Conservation (phyloP, 2,113 vertebrate species). For the Phylloscopus trochilus region DNA sequence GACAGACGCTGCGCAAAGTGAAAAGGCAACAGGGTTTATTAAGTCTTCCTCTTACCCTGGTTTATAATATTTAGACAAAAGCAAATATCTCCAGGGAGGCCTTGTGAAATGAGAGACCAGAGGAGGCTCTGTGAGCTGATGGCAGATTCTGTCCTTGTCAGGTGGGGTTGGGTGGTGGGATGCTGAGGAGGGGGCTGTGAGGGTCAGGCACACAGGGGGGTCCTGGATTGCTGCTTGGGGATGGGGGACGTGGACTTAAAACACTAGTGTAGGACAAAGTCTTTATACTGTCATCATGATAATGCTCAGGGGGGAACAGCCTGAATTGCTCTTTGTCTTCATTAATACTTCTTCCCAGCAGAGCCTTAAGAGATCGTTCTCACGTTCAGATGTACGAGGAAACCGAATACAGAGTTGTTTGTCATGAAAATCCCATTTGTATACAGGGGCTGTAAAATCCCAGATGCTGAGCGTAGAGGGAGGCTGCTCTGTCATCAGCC, state of each 20-base stretch:
- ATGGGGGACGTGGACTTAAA: neutral
- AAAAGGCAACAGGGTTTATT: constrained; percentile 40
- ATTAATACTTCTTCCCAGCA: constrained; percentile 19
- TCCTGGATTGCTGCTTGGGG: neutral
- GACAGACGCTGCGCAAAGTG: neutral
- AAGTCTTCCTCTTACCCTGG: neutral
- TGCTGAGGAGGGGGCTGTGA: neutral
- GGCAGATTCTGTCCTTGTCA: neutral
- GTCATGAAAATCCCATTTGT: constrained; percentile 53
- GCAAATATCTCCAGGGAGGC: constrained; percentile 25
- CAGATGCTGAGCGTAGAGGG: constrained; percentile 4
- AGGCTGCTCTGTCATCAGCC: neutral
- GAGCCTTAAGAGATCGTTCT: constrained; percentile 29
- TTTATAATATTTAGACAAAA: constrained; percentile 46
- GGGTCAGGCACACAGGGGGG: neutral
- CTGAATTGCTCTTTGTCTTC: constrained; percentile 23
- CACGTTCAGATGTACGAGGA: constrained; percentile 9
- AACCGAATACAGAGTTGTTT: constrained; percentile 37
- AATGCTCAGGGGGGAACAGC: neutral
- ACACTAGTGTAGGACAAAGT: neutral
- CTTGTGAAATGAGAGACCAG: neutral
- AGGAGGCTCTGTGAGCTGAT: neutral
- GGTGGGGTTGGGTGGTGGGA: neutral
- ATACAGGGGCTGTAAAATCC: constrained; percentile 9
- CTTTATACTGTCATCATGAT: neutral